Conservation (phyloP, 2,797 vertebrate genomes). For the Triplophysa yarkandensis region DNA sequence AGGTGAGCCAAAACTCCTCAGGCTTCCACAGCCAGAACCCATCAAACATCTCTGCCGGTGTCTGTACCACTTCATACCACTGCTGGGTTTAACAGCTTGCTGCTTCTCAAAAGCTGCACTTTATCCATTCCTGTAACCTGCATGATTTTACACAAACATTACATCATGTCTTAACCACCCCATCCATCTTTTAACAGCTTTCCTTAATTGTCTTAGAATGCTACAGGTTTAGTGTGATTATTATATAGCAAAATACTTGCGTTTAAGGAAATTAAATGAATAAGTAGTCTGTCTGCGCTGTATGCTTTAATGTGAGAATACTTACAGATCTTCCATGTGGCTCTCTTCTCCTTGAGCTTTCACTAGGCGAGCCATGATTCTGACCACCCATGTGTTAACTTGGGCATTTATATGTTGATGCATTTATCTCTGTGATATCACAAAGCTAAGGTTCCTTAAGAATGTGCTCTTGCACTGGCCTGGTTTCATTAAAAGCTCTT, state of each 20-base stretch:
- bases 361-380: not conserved
- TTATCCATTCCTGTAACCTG: not conserved
- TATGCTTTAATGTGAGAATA: not conserved
- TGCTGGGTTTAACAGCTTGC: not conserved
- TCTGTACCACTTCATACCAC: not conserved
- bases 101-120: not conserved
- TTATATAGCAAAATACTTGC: not conserved
- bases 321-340: not conserved
- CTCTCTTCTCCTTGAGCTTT: not conserved
- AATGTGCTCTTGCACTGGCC: not conserved
- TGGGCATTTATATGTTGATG: not conserved
- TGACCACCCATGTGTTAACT: not conserved
- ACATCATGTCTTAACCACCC: not conserved
- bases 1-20: constrained; percentile 74
- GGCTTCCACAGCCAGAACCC: constrained; percentile 8
- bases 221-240: not conserved
- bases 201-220: not conserved
- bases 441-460: not conserved
- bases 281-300: not conserved
- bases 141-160: not conserved
- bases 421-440: not conserved
- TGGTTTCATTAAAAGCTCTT: not conserved
- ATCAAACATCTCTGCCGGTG: not conserved
- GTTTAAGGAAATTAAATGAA: not conserved
- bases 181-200: not conserved